A percentile compares a stretch with the other conserved stretches of the same genome.
These are phyloP conservation scores for Ephialtes manifestator DNA, from an alignment of 2,888 invertebrate species.

Conservation along the genomic window DNA sequence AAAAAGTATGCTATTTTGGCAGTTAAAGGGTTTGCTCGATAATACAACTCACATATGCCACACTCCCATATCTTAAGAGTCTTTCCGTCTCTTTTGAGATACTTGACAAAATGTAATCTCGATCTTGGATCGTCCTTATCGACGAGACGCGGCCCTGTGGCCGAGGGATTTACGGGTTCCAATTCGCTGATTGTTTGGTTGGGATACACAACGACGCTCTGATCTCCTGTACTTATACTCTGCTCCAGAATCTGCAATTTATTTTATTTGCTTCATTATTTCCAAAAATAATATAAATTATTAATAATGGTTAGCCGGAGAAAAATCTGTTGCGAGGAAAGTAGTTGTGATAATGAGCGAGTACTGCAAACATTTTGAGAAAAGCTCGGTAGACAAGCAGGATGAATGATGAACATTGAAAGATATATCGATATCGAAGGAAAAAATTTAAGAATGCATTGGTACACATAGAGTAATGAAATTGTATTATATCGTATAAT, in stretches of 20 bases:
- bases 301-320: neutral
- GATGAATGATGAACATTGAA: too few species aligned
- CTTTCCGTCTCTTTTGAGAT: conserved; percentile 90
- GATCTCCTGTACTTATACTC: conserved; percentile 70
- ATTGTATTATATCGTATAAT: too few species aligned
- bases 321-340: neutral
- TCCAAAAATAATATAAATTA: neutral
- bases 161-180: conserved; percentile 63
- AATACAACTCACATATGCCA: conserved; percentile 89
- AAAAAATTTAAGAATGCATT: too few species aligned
- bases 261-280: conserved; percentile 34
- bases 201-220: conserved; percentile 74
- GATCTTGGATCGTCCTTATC: conserved; percentile 89
- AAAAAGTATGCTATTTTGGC: too few species aligned
- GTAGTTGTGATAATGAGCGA: too few species aligned
- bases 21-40: too few species aligned
- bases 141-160: conserved; percentile 81
- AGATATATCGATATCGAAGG: too few species aligned
- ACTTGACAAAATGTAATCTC: conserved; percentile 89
- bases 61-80: conserved; percentile 92
- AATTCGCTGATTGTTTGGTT: conserved; percentile 67
- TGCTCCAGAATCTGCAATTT: conserved; percentile 77
- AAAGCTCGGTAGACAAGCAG: too few species aligned
- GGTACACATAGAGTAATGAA: too few species aligned
- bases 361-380: too few species aligned